Evolutionary conservation across 2,113 vertebrate species (phyloP), one percentile per base, ranked within the genome.

Genomic region (Mirounga angustirostris): DNA sequence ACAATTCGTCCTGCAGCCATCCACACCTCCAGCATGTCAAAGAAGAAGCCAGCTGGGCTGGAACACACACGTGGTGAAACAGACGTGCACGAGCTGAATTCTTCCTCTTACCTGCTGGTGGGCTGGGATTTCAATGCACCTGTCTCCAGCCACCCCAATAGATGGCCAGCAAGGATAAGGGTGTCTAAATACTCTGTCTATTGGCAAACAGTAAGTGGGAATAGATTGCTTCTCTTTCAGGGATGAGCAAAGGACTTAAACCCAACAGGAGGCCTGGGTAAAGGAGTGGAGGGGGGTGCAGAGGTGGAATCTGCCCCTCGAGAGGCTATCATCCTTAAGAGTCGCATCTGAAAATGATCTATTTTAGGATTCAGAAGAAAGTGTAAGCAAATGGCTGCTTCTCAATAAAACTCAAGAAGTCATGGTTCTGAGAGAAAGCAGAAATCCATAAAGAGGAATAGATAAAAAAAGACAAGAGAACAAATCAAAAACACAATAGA

Each of bases 341-440:
- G 61, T 30, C 16, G 4, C 65, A 74, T 67, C 69, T 52, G 28
- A 69, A 90, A 89, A 59, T 6, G 50, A 16, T 18, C 63, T 36
- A n/a, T 67, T 36, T 88, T 81, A 89, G 89, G 63, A 83, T 94
- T 58, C 18, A 54, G 61, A 84, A 93, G 56, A 86, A 94, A 94
- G 83, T 16, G 10, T 69, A 84, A 43, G 73, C 89, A 81, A 76
- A 95, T 5, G 8, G 56, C 26, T 79, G 12, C 9, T 28, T 26
- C 21, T 30, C 28, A 28, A 36, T 33, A 54, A 56, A 94, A 71
- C 19, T 63, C 26, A 79, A 86, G 19, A 86, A 61, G 16, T 52
- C n/a, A 13, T 7, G 1, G 56, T n/a, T 88, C n/a, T 67, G 56
- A 74, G 21, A 85, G n/a, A 89, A 54, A n/a, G 74, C 33, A 86